Evolutionary conservation across 2,797 vertebrate species (phyloP), one percentile per base, ranked within the genome.

Genomic region (Craterocephalus amniculus): DNA sequence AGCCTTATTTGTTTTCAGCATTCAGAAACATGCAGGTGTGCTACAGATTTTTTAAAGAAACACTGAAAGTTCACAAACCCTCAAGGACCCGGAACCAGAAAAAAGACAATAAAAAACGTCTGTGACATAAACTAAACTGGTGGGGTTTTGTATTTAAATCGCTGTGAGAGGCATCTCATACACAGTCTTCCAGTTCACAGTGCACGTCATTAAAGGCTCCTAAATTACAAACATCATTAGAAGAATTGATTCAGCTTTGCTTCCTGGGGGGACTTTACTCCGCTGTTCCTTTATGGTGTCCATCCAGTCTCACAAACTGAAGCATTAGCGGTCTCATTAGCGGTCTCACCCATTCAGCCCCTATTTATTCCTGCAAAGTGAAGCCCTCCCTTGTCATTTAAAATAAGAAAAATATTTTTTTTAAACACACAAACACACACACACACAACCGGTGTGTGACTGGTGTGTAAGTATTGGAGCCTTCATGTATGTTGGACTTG

Each of bases 171-270:
- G 72, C 68, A 67, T 90, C 86, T 88, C 83, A 59, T 72, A 88
- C 84, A 69, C 87, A 90, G 90, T 93, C 90, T 91, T 89, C 85
- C 81, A 85, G 89, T 88, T 89, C 80, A 89, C 88, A 77, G 87
- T 88, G 89, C 89, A 86, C 87, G 90, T 94, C 92, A 94, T 94
- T 93, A 93, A 40, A 52, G 83, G 84, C 84, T 79, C 76, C 90
- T 92, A 87, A 91, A 93, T 93, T 93, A 92, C 91, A 92, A 93
- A 92, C 91, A 92, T 93, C 89, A 92, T 92, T 91, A 93, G 83
- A 79, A 84, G 88, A 91, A 92, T 88, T 91, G 92, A 93, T 92
- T 93, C 88, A 81, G 80, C 87, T 87, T 87, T 82, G 81, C 88
- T 87, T 90, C 91, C 89, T 85, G 79, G 78, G 84, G 81, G 75